Base-by-base conservation (phyloP, 2,113 vertebrate species). In the Pygoscelis adeliae region DNA sequence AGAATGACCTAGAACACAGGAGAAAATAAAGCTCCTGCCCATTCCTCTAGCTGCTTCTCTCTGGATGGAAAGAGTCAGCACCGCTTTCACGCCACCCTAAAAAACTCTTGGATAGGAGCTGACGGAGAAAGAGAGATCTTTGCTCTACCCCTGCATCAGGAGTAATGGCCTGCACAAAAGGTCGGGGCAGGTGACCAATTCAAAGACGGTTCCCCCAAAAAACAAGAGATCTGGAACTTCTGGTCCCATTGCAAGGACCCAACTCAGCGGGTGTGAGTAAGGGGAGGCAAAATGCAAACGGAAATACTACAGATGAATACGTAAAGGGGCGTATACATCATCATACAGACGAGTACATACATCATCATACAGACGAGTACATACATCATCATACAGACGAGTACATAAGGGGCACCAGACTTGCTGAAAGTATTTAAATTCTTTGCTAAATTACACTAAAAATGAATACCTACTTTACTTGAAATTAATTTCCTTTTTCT, bases 31-130 rank as follows among this genome's bases (percentile, higher is more conserved):
- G 13, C 15, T 66, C 36, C 40, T 53, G 59, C 32, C 20, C 13
- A 2, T 56, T 29, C 5, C 56, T 62, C n/a, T 36, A 34, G 4
- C 34, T 88, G 27, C 17, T 49, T 83, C 29, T n/a, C 52, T 15
- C 46, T 10, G 7, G 30, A 49, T 4, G 34, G 38, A 29, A 34
- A 10, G 5, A 23, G 3, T n/a, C 65, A 38, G 36, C 27, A n/a
- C 61, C 1, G 32, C 10, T 26, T 13, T 10, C 32, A 7, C 0
- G 2, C 10, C 25, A 61, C 2, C n/a, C 23, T n/a, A 46, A 55
- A 19, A 79, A 32, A 10, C 5, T 49, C 40, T 59, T 20, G 10
- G 2, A 12, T 3, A 11, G 58, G 27, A 61, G 46, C 16, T 44
- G 70, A 42, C 2, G 47, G 46, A 52, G 22, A 49, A 42, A 0